Percentiles rank a stretch among this genome's conserved stretches.
Evolutionary conservation across 2,888 invertebrate genomes (phyloP).

Genomic region (Heliconius charithonia): DNA sequence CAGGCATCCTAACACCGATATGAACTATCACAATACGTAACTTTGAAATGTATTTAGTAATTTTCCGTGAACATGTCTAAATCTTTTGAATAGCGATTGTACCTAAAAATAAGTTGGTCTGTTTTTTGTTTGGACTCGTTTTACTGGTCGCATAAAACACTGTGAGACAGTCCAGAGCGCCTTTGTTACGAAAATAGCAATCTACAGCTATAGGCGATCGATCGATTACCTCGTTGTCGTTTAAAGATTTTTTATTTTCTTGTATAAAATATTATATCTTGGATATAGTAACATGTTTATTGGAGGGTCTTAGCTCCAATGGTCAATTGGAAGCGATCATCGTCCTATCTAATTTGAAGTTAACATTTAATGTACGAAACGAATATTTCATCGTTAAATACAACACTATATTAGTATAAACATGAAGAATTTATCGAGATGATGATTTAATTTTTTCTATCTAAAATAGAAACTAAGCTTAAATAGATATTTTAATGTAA

Average conservation of each 20-base stretch:
- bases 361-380: too few relatives aligned
- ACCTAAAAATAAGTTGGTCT: constrained; percentile 47
- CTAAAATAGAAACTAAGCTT: too few relatives aligned
- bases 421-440: too few relatives aligned
- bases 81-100: constrained; percentile 31
- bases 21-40: neutral
- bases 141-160: constrained; percentile 55
- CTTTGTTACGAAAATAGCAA: constrained; percentile 55
- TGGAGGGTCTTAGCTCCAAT: too few relatives aligned
- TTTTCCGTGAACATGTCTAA: constrained; percentile 22
- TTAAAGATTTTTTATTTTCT: constrained; percentile 21
- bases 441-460: too few relatives aligned
- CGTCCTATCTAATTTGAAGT: too few relatives aligned
- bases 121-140: constrained; percentile 50
- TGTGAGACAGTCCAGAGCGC: constrained; percentile 55
- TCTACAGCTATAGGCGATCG: constrained; percentile 35
- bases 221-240: constrained; percentile 42
- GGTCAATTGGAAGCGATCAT: too few relatives aligned
- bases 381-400: too few relatives aligned
- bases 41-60: constrained; percentile 14
- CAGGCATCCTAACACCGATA: constrained; percentile 4
- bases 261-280: neutral
- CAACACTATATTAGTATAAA: too few relatives aligned
- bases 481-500: too few relatives aligned
- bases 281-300: neutral